Evolutionary conservation across 1,140 invertebrate species (phyloP).

Genomic region (Charaxes varanes): DNA sequence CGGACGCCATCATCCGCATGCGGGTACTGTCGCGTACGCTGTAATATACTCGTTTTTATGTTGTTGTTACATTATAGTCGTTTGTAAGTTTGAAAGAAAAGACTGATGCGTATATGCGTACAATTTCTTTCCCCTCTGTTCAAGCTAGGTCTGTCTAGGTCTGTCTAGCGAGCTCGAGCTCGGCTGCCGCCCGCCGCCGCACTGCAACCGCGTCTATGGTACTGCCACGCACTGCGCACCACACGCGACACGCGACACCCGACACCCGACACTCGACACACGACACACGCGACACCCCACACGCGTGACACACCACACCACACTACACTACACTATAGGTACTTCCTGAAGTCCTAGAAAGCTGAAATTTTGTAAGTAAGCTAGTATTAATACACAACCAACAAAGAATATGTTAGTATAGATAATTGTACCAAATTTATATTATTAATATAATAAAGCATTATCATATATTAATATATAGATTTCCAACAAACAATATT

Average conservation of each 20-base stretch:
- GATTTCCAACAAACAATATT: slow-evolving; percentile 1
- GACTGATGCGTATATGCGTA: slow-evolving; percentile 72
- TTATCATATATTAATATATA: too few species aligned
- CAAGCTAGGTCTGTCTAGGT: slow-evolving; percentile 73
- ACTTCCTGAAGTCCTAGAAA: too few species aligned
- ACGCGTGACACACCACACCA: slow-evolving; percentile 25
- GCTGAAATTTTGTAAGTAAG: too few species aligned
- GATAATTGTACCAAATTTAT: too few species aligned
- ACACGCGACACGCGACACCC: slow-evolving; percentile 19
- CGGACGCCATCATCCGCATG: slow-evolving; percentile 6
- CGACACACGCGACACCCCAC: slow-evolving; percentile 25
- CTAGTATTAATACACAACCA: too few species aligned
- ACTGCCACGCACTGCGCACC: slow-evolving; percentile 41
- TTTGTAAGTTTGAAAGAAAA: slow-evolving; percentile 57
- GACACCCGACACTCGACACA: slow-evolving; percentile 23
- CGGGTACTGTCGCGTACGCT: slow-evolving; percentile 3
- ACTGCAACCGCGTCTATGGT: slow-evolving; percentile 62
- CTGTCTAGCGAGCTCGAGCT: slow-evolving; percentile 62
- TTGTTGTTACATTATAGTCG: slow-evolving; percentile 14
- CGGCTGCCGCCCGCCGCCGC: slow-evolving; percentile 64
- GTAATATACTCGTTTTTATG: slow-evolving; percentile 14
- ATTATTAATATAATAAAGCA: too few species aligned
- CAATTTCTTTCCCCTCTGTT: slow-evolving; percentile 70
- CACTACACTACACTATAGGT: slow-evolving; percentile 16
- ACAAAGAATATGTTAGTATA: too few species aligned